Evolutionary conservation across 2,888 invertebrate species (phyloP).

Genomic region (Microchrysa polita): DNA sequence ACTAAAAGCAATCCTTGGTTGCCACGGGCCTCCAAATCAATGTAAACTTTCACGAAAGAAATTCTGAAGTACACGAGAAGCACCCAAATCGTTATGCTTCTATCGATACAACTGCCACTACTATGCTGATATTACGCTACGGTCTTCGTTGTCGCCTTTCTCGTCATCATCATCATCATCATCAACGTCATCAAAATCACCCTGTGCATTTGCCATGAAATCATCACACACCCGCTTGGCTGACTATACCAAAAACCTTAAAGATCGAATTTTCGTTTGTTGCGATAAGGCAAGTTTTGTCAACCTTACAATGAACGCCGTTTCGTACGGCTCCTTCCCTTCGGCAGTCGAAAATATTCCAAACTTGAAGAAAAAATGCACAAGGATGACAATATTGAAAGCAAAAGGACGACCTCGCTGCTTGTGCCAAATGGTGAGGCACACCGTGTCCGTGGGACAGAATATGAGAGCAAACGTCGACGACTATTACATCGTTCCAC

Average conservation of each 20-base stretch:
- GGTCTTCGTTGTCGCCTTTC: slow-evolving; percentile 7
- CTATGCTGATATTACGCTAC: background rate
- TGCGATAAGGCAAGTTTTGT: slow-evolving; percentile 52
- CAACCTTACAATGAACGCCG: slow-evolving; percentile 43
- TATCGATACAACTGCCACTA: background rate
- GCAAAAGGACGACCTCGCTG: slow-evolving; percentile 35
- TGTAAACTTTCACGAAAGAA: background rate
- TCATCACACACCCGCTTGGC: slow-evolving; percentile 33
- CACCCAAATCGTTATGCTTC: slow-evolving; percentile 16
- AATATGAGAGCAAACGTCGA: slow-evolving; percentile 28
- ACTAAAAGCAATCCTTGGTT: slow-evolving; percentile 46
- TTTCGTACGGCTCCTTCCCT: background rate
- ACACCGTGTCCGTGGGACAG: slow-evolving; percentile 20
- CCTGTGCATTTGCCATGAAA: slow-evolving; percentile 27
- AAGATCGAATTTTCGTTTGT: slow-evolving; percentile 50
- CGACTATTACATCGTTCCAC: slow-evolving; percentile 38
- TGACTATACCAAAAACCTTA: slow-evolving; percentile 23
- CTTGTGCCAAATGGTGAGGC: slow-evolving; percentile 25
- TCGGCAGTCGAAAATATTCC: slow-evolving; percentile 7
- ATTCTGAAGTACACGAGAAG: background rate
- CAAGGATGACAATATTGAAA: slow-evolving; percentile 33
- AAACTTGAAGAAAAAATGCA: slow-evolving; percentile 25
- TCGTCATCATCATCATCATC: slow-evolving; percentile 32
- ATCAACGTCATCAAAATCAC: slow-evolving; percentile 32
- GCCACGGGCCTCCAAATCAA: background rate